Conservation (phyloP, 2,797 vertebrate species). For the Aphelocoma californica region DNA sequence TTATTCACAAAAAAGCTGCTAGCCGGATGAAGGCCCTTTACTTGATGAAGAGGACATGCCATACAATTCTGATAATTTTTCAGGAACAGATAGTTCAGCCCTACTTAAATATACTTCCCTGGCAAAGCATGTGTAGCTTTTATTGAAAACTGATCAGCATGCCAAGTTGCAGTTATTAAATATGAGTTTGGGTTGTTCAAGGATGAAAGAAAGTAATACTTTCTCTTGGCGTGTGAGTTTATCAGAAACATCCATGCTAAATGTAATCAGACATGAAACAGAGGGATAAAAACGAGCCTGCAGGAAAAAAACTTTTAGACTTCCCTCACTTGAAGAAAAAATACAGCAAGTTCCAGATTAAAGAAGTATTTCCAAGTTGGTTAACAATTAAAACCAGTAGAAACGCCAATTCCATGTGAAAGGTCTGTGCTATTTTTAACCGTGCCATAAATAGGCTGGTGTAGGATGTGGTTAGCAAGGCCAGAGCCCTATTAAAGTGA, state of each 20-base stretch:
- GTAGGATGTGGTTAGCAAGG: background rate
- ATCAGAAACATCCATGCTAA: slow-evolving; percentile 51
- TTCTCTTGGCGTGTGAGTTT: background rate
- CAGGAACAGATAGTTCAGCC: background rate
- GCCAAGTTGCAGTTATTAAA: slow-evolving; percentile 25
- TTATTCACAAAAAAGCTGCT: background rate
- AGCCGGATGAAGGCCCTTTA: background rate
- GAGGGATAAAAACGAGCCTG: background rate
- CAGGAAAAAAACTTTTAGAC: background rate
- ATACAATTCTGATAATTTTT: background rate
- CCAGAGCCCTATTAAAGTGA: background rate
- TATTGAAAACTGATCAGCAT: background rate
- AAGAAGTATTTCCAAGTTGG: slow-evolving; percentile 1
- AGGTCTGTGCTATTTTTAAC: background rate
- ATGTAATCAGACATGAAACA: slow-evolving; percentile 43
- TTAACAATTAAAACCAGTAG: slow-evolving; percentile 10
- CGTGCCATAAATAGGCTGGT: background rate
- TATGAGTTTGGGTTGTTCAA: background rate
- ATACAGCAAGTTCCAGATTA: background rate
- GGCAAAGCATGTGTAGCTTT: background rate
- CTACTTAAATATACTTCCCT: background rate
- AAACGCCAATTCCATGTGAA: background rate
- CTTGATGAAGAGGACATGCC: background rate
- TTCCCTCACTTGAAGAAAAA: slow-evolving; percentile 18
- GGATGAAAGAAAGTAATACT: slow-evolving; percentile 5